phyloP scores from a whole-genome alignment of 2,797 vertebrate species.

The Esox lucius region DNA sequence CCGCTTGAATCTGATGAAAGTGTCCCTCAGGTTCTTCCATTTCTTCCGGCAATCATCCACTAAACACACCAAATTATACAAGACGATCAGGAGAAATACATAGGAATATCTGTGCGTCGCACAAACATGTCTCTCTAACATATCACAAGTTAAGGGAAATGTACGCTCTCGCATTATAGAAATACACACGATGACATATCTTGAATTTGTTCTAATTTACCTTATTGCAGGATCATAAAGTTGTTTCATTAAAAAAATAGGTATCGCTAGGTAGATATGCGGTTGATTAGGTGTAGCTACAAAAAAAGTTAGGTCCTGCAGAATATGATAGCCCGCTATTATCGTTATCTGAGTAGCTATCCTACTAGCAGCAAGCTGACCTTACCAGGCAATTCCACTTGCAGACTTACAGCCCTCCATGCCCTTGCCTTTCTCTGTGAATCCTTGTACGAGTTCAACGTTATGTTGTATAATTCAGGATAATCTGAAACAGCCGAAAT shows the following conservation, averaged over 20 bases:
- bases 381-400: slow-evolving; percentile 44
- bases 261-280: neutral
- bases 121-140: neutral
- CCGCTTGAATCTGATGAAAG: slow-evolving; percentile 42
- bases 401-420: slow-evolving; percentile 42
- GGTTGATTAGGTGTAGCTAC: neutral
- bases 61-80: slow-evolving; percentile 2
- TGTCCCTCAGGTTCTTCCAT: slow-evolving; percentile 47
- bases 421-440: slow-evolving; percentile 41
- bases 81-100: neutral
- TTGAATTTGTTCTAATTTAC: neutral
- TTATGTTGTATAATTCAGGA: slow-evolving; percentile 42
- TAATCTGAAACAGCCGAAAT: slow-evolving; percentile 46
- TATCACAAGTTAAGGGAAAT: neutral
- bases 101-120: neutral
- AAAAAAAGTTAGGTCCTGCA: neutral
- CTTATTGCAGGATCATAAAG: neutral
- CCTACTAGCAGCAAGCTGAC: neutral
- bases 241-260: neutral
- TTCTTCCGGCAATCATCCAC: slow-evolving; percentile 42
- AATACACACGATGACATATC: neutral
- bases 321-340: no score
- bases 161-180: no score
- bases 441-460: slow-evolving; percentile 39
- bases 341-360: slow-evolving; percentile 5